Evolutionary conservation across 2,888 invertebrate species (phyloP), one percentile per base, ranked within the genome.

Genomic region (Yponomeuta evonymella): DNA sequence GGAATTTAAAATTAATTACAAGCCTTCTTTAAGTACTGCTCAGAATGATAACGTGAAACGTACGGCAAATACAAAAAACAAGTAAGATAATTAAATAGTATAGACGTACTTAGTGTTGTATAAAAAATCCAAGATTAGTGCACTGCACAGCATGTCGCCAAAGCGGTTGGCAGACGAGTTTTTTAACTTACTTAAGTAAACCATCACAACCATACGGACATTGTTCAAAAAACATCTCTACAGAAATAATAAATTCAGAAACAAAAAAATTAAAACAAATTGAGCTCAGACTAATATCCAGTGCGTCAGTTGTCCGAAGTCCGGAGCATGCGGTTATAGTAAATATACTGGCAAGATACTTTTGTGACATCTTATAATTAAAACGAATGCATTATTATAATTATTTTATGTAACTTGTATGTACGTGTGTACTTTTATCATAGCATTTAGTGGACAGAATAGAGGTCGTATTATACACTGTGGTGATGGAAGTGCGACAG

Each of bases 191-290:
- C 89, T 89, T 91, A 91, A 90, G 90, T 92, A 92, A 90, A 89
- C 87, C 90, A 89, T 92, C 91, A 92, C 91, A 92, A 92, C 90
- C 90, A 87, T 90, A 87, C 90, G 90, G 91, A 90, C 91, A 86
- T 70, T 86, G 85, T 86, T 87, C 81, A 90, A 88, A 87, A 23
- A 82, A 89, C 85, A 77, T 82, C 81, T 83, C 86, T 81, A 79
- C 81, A 79, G 86, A 80, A 86, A 81, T 15, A 81, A 65, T 69
- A 84, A 58, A 86, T 81, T 77, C 81, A 81, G 83, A 84, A 23
- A 23, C 23, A 23, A 23, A 23, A 23, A 83, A 84, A 84, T 82
- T 82, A 86, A 80, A 9, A 48, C 29, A 70, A 83, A 84, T 88
- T 87, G 88, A 88, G 88, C 87, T 85, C 85, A 83, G 48, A 51